A percentile compares a stretch with the other conserved stretches of the same genome.
These are phyloP conservation scores for Rallus limicola DNA, from an alignment of 2,113 vertebrate genomes.

Conservation along the genomic window DNA sequence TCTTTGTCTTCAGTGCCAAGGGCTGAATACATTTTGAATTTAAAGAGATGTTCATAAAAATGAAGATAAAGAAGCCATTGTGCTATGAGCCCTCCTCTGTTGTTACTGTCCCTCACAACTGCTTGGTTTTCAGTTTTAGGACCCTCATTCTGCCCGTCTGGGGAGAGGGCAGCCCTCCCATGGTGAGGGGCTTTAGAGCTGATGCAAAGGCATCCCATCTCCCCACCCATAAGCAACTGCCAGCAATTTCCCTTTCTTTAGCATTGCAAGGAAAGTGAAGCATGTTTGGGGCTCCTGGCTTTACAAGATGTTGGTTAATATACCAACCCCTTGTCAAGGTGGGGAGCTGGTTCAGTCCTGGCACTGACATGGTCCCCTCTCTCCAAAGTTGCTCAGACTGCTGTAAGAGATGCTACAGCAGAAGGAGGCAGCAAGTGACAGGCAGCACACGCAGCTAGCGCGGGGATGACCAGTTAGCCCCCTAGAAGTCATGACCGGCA, in stretches of 20 bases:
- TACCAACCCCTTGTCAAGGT: neutral
- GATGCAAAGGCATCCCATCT: neutral
- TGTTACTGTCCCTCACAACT: neutral
- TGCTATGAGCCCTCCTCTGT: neutral
- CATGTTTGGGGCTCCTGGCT: neutral
- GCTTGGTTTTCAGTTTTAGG: neutral
- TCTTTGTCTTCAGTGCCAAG: neutral
- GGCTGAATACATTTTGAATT: neutral
- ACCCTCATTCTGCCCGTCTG: neutral
- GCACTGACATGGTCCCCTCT: neutral
- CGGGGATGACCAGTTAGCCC: neutral
- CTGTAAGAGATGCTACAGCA: neutral
- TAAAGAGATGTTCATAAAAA: neutral
- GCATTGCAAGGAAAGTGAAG: neutral
- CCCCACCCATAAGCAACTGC: neutral
- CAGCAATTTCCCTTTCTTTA: neutral
- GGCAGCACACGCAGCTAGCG: neutral
- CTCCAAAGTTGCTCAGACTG: neutral
- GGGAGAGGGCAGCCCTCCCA: neutral
- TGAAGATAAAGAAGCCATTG: neutral
- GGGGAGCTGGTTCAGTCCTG: neutral
- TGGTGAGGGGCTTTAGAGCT: accelerated
- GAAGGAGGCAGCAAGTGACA: neutral
- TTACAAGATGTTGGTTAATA: neutral
- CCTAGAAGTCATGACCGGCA: neutral